Conservation (phyloP, 2,113 vertebrate species). For the Terrapene triunguis region DNA sequence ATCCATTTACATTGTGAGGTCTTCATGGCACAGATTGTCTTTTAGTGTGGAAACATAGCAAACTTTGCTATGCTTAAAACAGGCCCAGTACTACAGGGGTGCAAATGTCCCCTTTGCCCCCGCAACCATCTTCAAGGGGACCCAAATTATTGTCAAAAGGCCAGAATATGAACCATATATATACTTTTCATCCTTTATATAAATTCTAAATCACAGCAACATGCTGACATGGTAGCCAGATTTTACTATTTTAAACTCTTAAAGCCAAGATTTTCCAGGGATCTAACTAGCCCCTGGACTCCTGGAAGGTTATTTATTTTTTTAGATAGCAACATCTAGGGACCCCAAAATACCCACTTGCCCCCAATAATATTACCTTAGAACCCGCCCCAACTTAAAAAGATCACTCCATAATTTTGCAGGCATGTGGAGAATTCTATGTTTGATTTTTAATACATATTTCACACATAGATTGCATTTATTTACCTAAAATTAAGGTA, state of each 20-base stretch:
- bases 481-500: background rate
- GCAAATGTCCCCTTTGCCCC: background rate
- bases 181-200: background rate
- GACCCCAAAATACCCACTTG: background rate
- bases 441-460: background rate
- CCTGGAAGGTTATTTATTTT: background rate
- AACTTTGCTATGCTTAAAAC: background rate
- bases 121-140: background rate
- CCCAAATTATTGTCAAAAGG: background rate
- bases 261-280: background rate
- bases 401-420: background rate
- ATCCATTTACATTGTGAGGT: background rate
- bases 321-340: background rate
- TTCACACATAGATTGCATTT: accelerated
- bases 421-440: background rate
- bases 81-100: background rate
- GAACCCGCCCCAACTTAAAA: background rate
- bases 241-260: background rate
- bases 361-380: background rate
- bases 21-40: background rate
- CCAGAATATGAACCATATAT: background rate
- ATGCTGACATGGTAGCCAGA: background rate
- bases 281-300: background rate
- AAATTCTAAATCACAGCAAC: background rate
- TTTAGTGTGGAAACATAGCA: background rate